Percentiles rank a stretch among this genome's conserved stretches.
Conservation (phyloP, 2,888 invertebrate genomes). For the Parnassius apollo region DNA sequence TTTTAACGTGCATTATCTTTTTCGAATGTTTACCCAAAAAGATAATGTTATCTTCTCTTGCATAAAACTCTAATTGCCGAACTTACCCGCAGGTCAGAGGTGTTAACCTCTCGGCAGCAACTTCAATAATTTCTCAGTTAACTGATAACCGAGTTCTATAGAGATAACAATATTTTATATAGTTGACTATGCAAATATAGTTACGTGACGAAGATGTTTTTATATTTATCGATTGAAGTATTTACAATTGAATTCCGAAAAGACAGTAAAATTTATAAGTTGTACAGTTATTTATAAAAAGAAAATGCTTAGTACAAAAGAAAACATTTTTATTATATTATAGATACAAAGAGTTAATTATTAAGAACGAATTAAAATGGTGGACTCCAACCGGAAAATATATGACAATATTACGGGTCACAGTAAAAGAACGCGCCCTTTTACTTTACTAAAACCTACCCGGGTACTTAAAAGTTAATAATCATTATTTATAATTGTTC, state of each 20-base stretch:
- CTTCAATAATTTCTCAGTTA: conserved; percentile 26
- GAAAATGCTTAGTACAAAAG: no score
- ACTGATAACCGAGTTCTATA: conserved; percentile 38
- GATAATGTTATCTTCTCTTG: conserved; percentile 21
- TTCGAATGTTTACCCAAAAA: conserved; percentile 14
- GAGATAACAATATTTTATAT: conserved; percentile 36
- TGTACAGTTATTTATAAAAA: no score
- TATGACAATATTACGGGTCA: no score
- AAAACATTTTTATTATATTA: no score
- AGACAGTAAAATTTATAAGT: not conserved
- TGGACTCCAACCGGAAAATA: no score
- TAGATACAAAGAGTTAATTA: no score
- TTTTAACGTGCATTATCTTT: conserved; percentile 4
- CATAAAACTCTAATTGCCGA: conserved; percentile 20
- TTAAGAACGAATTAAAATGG: no score
- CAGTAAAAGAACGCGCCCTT: no score
- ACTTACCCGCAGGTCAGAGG: conserved; percentile 25
- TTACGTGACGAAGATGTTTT: not conserved
- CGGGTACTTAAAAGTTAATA: no score
- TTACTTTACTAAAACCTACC: no score
- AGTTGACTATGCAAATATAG: conserved; percentile 41
- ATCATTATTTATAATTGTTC: no score
- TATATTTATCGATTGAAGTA: conserved; percentile 7
- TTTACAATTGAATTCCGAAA: no score
- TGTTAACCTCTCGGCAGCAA: conserved; percentile 18